Base-by-base conservation (phyloP, 2,113 vertebrate species). In the Zosterops japonicus region DNA sequence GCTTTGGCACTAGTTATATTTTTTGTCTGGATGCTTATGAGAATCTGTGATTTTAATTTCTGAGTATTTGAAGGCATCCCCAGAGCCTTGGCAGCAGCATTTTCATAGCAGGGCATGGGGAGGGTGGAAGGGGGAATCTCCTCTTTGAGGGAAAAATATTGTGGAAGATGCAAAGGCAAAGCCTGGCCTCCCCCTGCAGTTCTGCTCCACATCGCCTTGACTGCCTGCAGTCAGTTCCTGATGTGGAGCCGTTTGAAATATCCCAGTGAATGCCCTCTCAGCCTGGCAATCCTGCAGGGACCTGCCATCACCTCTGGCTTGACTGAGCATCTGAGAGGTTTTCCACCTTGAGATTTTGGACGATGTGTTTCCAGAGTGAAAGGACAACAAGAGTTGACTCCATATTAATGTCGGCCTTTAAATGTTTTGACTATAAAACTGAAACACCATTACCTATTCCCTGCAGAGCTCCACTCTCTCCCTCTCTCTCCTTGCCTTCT, bases 351-450 rank as follows among this genome's bases (percentile, higher is more conserved):
- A 83, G 80, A 83, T 61, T 65, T 77, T 9, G 81, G 64, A 33
- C 0, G 5, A 87, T 50, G 77, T 24, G 23, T 72, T 96, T 93
- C 60, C 83, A 90, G 89, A 94, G 74, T 2, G 6, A 95, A 96
- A 94, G 94, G 85, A 94, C 92, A 96, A 65, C 68, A 74, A 44
- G 77, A 75, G 46, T 5, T 94, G 95, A 96, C 91, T 96, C 92
- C 3, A 0, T 92, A 79, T 93, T 94, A 94, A 86, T 94, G 91
- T 91, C 50, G 61, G 95, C 92, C 91, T 95, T 95, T 83, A 90
- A 96, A 89, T 97, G 95, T 97, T 97, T 96, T 97, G 96, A 97
- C 94, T 94, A 65, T 69, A 94, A 89, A 95, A 83, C 68, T 77
- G 67, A 94, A 94, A 85, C 79, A 91, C 95, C 93, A 95, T 96